Evolutionary conservation across 2,888 invertebrate genomes (phyloP).

Genomic region (Polietes domitor): DNA sequence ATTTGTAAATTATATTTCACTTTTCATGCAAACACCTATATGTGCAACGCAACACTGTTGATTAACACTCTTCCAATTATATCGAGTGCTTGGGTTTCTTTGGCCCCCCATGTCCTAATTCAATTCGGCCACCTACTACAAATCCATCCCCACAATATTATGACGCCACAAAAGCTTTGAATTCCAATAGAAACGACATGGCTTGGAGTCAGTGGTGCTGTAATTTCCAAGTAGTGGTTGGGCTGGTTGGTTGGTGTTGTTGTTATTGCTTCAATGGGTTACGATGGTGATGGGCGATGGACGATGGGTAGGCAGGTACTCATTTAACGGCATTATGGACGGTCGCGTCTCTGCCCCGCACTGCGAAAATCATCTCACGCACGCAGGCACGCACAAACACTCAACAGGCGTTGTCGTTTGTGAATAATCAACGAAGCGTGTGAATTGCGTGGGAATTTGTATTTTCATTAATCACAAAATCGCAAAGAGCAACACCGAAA

Average conservation of each 20-base stretch:
- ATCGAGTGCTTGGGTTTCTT: not conserved
- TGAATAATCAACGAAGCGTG: slow-evolving; percentile 74
- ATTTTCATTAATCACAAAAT: slow-evolving; percentile 53
- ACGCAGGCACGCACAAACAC: not conserved
- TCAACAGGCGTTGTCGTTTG: slow-evolving; percentile 55
- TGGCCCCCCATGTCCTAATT: not conserved
- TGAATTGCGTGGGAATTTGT: slow-evolving; percentile 77
- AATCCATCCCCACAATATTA: not conserved
- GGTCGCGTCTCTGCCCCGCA: not conserved
- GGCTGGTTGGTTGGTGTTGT: not conserved
- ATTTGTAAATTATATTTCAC: too few relatives aligned
- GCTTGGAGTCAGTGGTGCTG: not conserved
- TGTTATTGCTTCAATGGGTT: not conserved
- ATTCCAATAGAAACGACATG: not conserved
- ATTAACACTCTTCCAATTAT: not conserved
- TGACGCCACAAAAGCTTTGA: not conserved
- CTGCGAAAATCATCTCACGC: not conserved
- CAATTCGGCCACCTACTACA: not conserved
- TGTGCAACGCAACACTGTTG: not conserved
- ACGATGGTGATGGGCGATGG: not conserved
- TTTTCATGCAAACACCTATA: not conserved
- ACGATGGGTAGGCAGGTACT: not conserved
- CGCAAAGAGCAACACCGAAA: slow-evolving; percentile 43
- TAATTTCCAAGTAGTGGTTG: not conserved
- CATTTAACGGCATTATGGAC: not conserved